Evolutionary conservation across 2,113 vertebrate genomes (phyloP), one percentile per base, ranked within the genome.

Genomic region (Nesospiza acunhae): DNA sequence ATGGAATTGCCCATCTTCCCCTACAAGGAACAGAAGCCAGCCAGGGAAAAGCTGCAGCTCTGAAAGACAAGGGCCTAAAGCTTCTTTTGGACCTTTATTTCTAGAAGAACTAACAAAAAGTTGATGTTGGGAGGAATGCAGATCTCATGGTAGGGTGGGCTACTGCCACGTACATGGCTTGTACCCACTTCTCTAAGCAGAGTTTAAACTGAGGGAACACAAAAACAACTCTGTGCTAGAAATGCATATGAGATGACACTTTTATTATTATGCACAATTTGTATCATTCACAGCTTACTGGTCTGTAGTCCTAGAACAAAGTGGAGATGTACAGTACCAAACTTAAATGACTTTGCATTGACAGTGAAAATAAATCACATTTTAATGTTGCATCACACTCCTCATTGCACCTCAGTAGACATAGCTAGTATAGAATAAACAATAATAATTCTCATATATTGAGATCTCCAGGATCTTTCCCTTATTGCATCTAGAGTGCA

Each of bases 291-390:
- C 95, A 95, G 92, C 46, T 90, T 96, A 78, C 56, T 78, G 85
- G 68, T 93, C 64, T 94, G 60, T 52, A 93, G 30, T 75, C 60
- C 46, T 35, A 80, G 47, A 78, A 89, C 5, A 1, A 21, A 86
- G 73, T 60, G 20, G 52, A 21, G 88, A 44, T 15, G n/a, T 56
- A 78, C 49, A 84, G 59, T 64, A 84, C 35, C 73, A 72, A 95
- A 87, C 27, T 83, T 20, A 78, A 94, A 84, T 68, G 28, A 81
- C 49, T 95, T 85, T 15, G 24, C 58, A 52, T 15, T 89, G 85
- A 82, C 86, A 93, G 49, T 30, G 62, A 92, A 93, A 89, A 89
- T 94, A 93, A 96, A 88, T 86, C 79, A 92, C 37, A 81, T 90
- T 94, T 88, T 89, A 66, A 77, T 86, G 59, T 70, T 89, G 68